A percentile compares a stretch with the other conserved stretches of the same genome.
Conservation (phyloP, 2,888 invertebrate genomes). For the Melanotus villosus region DNA sequence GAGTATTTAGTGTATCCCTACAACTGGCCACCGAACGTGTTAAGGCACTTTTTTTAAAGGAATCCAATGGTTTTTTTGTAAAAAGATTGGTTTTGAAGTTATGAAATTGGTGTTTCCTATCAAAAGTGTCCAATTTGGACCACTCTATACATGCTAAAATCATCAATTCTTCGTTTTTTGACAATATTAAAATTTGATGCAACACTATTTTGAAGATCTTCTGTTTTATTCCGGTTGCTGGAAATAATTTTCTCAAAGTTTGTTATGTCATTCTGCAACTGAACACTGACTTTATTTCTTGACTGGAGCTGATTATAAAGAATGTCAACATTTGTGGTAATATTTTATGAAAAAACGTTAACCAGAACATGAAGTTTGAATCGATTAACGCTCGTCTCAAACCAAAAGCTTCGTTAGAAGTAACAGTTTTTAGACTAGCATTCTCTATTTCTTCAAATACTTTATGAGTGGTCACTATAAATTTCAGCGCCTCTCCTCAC, state of each 20-base stretch:
- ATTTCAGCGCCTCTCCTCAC: no score
- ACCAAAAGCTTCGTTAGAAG: not conserved
- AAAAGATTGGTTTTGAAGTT: no score
- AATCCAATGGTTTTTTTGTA: no score
- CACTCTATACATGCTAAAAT: no score
- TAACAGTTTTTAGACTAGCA: not conserved
- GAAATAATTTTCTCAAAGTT: not conserved
- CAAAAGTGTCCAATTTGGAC: no score
- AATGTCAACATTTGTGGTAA: no score
- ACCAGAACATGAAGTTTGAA: conserved; percentile 13
- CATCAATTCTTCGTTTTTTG: not conserved
- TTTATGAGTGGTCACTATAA: no score
- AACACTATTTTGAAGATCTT: not conserved
- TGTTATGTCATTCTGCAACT: not conserved
- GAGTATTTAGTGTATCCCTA: no score
- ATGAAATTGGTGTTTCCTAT: no score
- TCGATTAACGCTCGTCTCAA: conserved; percentile 1
- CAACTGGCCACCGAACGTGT: no score
- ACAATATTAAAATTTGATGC: not conserved
- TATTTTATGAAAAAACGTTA: not conserved
- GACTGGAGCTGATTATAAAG: conserved; percentile 12
- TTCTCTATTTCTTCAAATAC: not conserved
- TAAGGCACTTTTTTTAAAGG: no score
- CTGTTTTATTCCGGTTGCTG: not conserved
- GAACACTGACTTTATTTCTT: conserved; percentile 8